Conservation (phyloP, 2,113 vertebrate genomes). For the Cyanocitta stelleri region DNA sequence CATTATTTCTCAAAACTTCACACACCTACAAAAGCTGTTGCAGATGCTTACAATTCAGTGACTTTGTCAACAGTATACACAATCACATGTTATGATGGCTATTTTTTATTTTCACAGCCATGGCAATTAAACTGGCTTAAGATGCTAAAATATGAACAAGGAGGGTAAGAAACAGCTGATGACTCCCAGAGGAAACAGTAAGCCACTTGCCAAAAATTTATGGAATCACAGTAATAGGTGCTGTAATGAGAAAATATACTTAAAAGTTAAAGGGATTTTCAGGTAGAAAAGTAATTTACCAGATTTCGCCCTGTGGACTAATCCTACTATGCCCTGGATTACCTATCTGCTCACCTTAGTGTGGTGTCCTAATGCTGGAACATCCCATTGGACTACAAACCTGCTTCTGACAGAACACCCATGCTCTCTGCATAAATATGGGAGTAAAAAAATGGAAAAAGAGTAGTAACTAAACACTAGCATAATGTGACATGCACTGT, state of each 20-base stretch:
- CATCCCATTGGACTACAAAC: neutral
- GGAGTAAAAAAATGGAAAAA: neutral
- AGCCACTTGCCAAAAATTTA: neutral
- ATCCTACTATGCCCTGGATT: neutral
- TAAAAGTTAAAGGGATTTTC: slow-evolving; percentile 24
- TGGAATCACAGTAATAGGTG: neutral
- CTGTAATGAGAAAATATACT: slow-evolving; percentile 4
- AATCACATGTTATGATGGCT: neutral
- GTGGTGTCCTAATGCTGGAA: neutral
- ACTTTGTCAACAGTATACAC: neutral
- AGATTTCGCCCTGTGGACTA: slow-evolving; percentile 16
- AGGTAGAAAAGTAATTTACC: slow-evolving; percentile 3
- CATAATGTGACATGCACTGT: neutral
- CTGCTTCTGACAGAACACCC: neutral
- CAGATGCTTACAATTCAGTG: neutral
- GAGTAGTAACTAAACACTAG: neutral
- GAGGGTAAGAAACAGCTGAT: neutral
- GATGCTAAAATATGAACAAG: neutral
- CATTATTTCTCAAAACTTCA: neutral
- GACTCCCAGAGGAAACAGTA: neutral
- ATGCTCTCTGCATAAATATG: neutral
- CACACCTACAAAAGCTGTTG: neutral
- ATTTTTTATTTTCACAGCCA: neutral
- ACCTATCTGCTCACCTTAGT: neutral
- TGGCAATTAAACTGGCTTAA: neutral